Percentiles rank a stretch among this genome's conserved stretches.
phyloP scores from a whole-genome alignment of 2,888 invertebrate genomes.

The Mythimna impura region DNA sequence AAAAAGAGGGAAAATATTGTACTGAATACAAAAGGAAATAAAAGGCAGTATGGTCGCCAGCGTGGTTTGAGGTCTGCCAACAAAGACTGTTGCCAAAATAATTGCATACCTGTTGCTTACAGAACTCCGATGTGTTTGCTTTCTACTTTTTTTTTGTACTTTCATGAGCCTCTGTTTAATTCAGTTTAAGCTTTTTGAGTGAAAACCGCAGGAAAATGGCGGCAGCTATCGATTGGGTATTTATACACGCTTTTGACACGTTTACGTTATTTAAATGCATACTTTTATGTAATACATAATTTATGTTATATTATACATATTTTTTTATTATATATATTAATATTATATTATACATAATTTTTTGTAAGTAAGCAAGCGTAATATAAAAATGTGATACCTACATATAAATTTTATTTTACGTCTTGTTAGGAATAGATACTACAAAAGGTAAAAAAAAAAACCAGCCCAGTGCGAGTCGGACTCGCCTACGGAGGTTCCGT shows the following conservation, averaged over 20 bases:
- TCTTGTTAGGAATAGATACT: too few relatives aligned
- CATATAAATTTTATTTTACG: too few relatives aligned
- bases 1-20: constrained; percentile 47
- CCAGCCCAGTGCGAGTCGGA: too few relatives aligned
- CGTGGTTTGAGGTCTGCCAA: constrained; percentile 50
- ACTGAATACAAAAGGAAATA: constrained; percentile 57
- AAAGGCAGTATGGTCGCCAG: constrained; percentile 36
- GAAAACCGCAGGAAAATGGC: constrained; percentile 30
- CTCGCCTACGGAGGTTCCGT: too few relatives aligned
- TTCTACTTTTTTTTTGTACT: constrained; percentile 36
- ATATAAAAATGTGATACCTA: too few relatives aligned
- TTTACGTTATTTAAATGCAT: too few relatives aligned
- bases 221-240: constrained; percentile 24
- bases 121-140: constrained; percentile 56
- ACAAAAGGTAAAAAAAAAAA: background rate
- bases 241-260: background rate
- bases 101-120: constrained; percentile 67
- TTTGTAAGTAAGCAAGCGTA: background rate
- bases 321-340: too few relatives aligned
- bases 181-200: constrained; percentile 26
- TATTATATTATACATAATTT: too few relatives aligned
- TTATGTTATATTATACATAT: too few relatives aligned
- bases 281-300: too few relatives aligned
- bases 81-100: constrained; percentile 57
- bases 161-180: constrained; percentile 41